Evolutionary conservation across 1,140 invertebrate genomes (phyloP).

Genomic region (Sinonovacula constricta): DNA sequence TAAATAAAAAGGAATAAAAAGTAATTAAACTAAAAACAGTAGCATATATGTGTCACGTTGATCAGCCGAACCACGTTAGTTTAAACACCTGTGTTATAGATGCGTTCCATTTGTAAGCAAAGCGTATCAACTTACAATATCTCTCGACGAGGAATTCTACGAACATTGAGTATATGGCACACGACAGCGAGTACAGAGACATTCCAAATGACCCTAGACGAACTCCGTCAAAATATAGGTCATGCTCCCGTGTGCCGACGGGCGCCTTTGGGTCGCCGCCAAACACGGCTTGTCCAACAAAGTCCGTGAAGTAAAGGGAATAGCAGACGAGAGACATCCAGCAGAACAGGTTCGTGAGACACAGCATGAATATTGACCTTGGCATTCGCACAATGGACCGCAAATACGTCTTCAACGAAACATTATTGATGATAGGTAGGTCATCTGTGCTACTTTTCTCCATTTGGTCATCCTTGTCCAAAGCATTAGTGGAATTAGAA

Average conservation of each 20-base stretch:
- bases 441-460: neutral
- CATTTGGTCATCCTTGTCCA: neutral
- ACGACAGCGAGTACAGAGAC: conserved; percentile 97
- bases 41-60: too few species aligned
- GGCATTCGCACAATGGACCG: conserved; percentile 95
- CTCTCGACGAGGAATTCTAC: conserved; percentile 92
- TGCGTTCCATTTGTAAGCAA: too few species aligned
- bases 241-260: conserved; percentile 61
- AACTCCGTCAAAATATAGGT: conserved; percentile 91
- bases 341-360: conserved; percentile 96
- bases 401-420: conserved; percentile 85
- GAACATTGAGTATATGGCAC: conserved; percentile 92
- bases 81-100: too few species aligned
- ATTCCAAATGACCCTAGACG: conserved; percentile 97
- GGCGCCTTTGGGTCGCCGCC: conserved; percentile 90
- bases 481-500: neutral
- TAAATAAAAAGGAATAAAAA: too few species aligned
- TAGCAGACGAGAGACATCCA: conserved; percentile 99
- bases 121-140: conserved; percentile 83
- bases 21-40: too few species aligned
- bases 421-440: neutral
- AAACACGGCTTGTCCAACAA: conserved; percentile 97
- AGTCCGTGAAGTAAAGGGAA: conserved; percentile 97
- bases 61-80: too few species aligned
- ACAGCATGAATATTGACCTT: conserved; percentile 89